A percentile compares a stretch with the other conserved stretches of the same genome.
Evolutionary conservation across 1,140 invertebrate genomes (phyloP).

Genomic region (Drosophila leontia): DNA sequence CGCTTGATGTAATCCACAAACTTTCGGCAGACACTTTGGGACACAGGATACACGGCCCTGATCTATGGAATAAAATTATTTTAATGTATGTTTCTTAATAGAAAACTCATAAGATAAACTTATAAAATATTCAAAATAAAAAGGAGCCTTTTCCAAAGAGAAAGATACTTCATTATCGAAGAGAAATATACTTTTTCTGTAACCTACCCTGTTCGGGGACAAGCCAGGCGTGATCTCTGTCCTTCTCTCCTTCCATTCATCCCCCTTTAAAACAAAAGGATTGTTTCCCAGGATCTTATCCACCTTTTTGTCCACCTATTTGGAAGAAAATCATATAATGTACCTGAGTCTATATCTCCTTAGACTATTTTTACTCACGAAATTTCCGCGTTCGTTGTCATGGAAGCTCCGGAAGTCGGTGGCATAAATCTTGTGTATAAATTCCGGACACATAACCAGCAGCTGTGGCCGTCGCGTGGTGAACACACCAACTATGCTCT

Average conservation of each 20-base stretch:
- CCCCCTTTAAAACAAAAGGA: constrained; percentile 83
- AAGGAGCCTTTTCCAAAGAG: background rate
- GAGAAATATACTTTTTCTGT: background rate
- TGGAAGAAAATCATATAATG: constrained; percentile 5
- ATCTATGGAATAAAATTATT: constrained; percentile 20
- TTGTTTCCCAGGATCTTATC: constrained; percentile 85
- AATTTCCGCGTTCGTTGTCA: constrained; percentile 61
- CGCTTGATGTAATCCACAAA: constrained; percentile 55
- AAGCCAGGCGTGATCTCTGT: constrained; percentile 86
- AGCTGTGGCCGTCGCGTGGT: constrained; percentile 69
- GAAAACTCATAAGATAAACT: background rate
- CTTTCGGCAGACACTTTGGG: constrained; percentile 44
- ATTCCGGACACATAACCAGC: constrained; percentile 85
- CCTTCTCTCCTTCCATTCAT: constrained; percentile 87
- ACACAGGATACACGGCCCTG: constrained; percentile 62
- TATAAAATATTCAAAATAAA: too few species aligned
- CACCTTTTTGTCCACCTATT: constrained; percentile 63
- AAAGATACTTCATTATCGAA: background rate
- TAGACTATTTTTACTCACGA: constrained; percentile 56
- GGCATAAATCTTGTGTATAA: constrained; percentile 85
- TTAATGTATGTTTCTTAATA: background rate
- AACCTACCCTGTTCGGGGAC: constrained; percentile 81
- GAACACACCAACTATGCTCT: constrained; percentile 58
- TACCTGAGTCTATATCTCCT: background rate
- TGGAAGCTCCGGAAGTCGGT: constrained; percentile 85